Evolutionary conservation across 2,888 invertebrate genomes (phyloP), one percentile per base, ranked within the genome.

Genomic region (Coremacera marginata): DNA sequence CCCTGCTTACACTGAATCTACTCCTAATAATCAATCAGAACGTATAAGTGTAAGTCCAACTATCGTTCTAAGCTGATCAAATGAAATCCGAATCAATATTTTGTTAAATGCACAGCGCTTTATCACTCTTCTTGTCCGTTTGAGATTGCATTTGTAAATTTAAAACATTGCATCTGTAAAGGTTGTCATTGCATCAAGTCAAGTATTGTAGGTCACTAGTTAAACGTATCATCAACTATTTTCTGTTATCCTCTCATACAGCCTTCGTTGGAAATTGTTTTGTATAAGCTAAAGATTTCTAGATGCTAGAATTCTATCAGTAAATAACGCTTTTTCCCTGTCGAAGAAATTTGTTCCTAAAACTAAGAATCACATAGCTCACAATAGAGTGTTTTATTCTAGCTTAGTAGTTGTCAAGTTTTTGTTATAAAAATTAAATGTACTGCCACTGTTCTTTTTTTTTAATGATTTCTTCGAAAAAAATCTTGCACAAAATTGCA

Each of bases 1-100:
- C 77, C 85, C 86, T 77, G 83, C 84, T 80, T 84, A 83, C 77
- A 85, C 85, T 78, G 87, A 85, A 76, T 85, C 86, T 63, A 82
- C 84, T 77, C 81, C 84, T 80, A 85, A 77, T 4, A n/a, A 51
- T 16, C 77, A 70, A 55, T 72, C 74, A 67, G 78, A 78, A 67
- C 82, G 80, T 76, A 70, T 75, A 77, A 86, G 88, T 84, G 88
- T 87, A 87, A 87, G 87, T 87, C 75, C 55, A 62, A 62, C 74
- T 70, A 62, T 52, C 25, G 72, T 49, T 27, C 27, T 19, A 19
- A n/a, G 34, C 4, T n/a, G 52, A 34, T 14, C 57, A 25, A 34
- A 52, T 57, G 5, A 8, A 25, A 57, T 51, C 27, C 37, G 8
- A n/a, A 19, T 22, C 71, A 57, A 11, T 22, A 14, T 22, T 14